Base-by-base conservation (phyloP, 2,888 invertebrate genomes). In the Pseudococcus viburni region DNA sequence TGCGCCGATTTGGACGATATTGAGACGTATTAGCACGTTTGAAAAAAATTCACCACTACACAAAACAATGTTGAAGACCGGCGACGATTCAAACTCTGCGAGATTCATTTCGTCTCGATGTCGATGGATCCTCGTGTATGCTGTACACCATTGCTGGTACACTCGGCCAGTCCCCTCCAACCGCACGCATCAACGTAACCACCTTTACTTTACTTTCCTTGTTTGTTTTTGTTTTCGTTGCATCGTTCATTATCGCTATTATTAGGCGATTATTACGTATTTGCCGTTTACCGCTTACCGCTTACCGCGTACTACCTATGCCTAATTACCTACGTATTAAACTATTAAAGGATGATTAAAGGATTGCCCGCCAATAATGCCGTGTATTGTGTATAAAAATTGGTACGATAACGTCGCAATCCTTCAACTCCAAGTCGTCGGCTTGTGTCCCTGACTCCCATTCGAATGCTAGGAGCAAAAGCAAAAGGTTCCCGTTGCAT, bases 151-250 rank as follows among this genome's bases (percentile, higher is more conserved):
- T 17, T 33, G 3, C 26, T 33, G 26, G 26, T 33, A 33, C 26
- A 64, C 22, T 39, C 39, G 22, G 39, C 77, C 33, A 39, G 39
- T 77, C 77, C 77, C 77, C 77, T 39, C 39, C 77, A 33, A 15
- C 17, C 22, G 22, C 64, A 12, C 51, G 51, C 51, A 51, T 51
- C 51, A 39, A 77, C 77, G 77, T 77, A 77, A 77, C 9, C 77
- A 77, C 77, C 33, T 77, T 77, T 39, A 77, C 77, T 77, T 77
- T 77, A 33, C 77, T 77, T 77, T 33, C 26, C 39, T 77, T 77
- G 12, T 51, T 51, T 51, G 51, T 77, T 77, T 77, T 77, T 39
- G 39, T 77, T 77, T 33, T 77, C 77, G 77, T 64, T 64, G 64
- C 77, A 17, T 77, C 33, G 33, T 77, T 33, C 39, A 51, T 51